A percentile compares a stretch with the other conserved stretches of the same genome.
phyloP scores from a whole-genome alignment of 2,797 vertebrate species.

The Erpetoichthys calabaricus region DNA sequence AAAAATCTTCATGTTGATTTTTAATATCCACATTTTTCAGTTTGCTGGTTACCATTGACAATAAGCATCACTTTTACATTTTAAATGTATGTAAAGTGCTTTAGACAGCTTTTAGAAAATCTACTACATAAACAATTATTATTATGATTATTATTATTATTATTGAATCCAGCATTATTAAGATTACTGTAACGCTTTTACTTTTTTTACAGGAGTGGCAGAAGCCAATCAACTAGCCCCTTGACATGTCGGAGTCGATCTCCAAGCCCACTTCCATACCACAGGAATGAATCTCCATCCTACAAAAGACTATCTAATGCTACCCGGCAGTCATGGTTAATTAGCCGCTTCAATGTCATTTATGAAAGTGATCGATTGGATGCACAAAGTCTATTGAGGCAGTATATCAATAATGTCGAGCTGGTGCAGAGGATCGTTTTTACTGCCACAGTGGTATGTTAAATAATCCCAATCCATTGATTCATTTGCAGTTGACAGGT shows the following conservation, averaged over 20 bases:
- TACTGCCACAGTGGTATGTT: constrained; percentile 41
- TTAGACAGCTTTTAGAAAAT: too few species aligned
- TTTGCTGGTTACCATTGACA: too few species aligned
- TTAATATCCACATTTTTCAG: too few species aligned
- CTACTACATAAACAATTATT: too few species aligned
- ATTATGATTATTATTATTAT: too few species aligned
- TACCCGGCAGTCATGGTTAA: constrained; percentile 34
- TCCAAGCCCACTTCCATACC: constrained; percentile 9
- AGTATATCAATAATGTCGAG: constrained; percentile 36
- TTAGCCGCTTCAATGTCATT: constrained; percentile 42
- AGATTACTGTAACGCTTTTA: too few species aligned
- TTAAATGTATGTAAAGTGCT: too few species aligned
- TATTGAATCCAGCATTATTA: too few species aligned
- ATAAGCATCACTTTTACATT: too few species aligned
- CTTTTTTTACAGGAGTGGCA: constrained; percentile 8
- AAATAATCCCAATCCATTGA: too few species aligned
- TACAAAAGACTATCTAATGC: constrained; percentile 19
- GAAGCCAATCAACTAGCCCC: constrained; percentile 17
- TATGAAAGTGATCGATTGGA: constrained; percentile 46
- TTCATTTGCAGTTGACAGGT: too few species aligned
- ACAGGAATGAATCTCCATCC: constrained; percentile 18
- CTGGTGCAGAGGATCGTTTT: constrained; percentile 51
- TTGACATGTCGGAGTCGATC: constrained; percentile 8
- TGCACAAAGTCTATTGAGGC: constrained; percentile 36
- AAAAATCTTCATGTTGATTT: too few species aligned